These are phyloP conservation scores for Ypsolopha scabrella DNA, from an alignment of 2,888 invertebrate genomes.

Conservation along the genomic window DNA sequence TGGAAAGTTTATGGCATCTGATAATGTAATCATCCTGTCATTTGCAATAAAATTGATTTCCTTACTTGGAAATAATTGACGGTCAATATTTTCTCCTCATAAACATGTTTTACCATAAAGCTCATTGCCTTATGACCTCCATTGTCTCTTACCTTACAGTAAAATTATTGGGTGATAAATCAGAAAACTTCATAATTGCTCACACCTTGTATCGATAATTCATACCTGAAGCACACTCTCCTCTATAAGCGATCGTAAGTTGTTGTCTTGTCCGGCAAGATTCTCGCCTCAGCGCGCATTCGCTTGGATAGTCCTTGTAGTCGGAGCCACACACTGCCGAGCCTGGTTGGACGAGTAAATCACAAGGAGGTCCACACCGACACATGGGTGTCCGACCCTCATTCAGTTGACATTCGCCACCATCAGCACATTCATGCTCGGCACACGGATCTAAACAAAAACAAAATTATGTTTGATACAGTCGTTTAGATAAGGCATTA, in stretches of 20 bases:
- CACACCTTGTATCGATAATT: background rate
- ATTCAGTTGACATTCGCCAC: slow-evolving; percentile 87
- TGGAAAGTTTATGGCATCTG: no score
- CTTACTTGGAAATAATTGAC: no score
- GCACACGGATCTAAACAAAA: slow-evolving; percentile 82
- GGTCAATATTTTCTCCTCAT: no score
- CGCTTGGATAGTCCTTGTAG: slow-evolving; percentile 84
- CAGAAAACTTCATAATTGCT: background rate
- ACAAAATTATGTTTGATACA: slow-evolving; percentile 2
- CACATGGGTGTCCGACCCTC: slow-evolving; percentile 82
- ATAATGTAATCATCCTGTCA: no score
- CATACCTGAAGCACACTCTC: slow-evolving; percentile 85
- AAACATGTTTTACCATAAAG: no score
- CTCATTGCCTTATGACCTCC: background rate
- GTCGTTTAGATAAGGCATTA: background rate
- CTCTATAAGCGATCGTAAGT: slow-evolving; percentile 83
- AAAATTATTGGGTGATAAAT: background rate
- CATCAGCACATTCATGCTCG: slow-evolving; percentile 80
- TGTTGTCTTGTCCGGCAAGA: slow-evolving; percentile 82
- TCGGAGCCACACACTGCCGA: slow-evolving; percentile 82
- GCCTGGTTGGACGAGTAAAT: slow-evolving; percentile 76
- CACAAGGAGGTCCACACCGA: slow-evolving; percentile 83
- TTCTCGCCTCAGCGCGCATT: slow-evolving; percentile 83
- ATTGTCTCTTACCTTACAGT: background rate
- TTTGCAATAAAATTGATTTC: no score